Base-by-base conservation (phyloP, 2,888 invertebrate species). In the Sphaerophoria taeniata region DNA sequence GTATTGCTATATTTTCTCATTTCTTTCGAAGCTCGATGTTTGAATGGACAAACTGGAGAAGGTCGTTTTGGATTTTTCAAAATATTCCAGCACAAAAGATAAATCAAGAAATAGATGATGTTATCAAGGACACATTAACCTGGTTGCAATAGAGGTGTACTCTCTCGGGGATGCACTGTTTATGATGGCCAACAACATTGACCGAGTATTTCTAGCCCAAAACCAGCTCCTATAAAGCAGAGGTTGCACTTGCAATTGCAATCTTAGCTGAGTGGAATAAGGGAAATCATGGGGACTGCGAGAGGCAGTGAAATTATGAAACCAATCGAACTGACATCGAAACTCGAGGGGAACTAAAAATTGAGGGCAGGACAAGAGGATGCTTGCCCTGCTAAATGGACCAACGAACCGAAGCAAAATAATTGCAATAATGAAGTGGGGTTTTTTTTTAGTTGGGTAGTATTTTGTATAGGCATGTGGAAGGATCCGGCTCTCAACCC, bases 141-240 rank as follows among this genome's bases (percentile, higher is more conserved):
- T 65, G 63, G 49, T 72, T 65, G 63, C n/a, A 43, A 6, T 9
- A 36, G 45, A 11, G 31, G 6, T 3, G 43, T 9, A 49, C 49
- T 65, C 63, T 63, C 24, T 51, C 2, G 34, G 12, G 14, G 34
- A 12, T 47, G 24, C 24, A 24, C 24, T 24, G 24, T 24, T 24
- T 24, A 47, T 33, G 45, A 63, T 63, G 75, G 63, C 43, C 75
- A 33, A 63, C 73, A 84, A 60, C 83, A 84, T 84, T 79, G 79
- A 84, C 83, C 74, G 79, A 83, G 55, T 36, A 45, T 39, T 9
- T 43, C 24, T 47, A 11, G 14, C 5, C 39, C 39, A 6, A 24
- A 24, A 51, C 49, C 61, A 49, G 31, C 36, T 67, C 55, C 43
- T 51, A 6, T n/a, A 34, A 47, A 33, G 63, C 33, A 34, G 63